Evolutionary conservation across 2,113 vertebrate genomes (phyloP).

Genomic region (Campylorhamphus procurvoides): DNA sequence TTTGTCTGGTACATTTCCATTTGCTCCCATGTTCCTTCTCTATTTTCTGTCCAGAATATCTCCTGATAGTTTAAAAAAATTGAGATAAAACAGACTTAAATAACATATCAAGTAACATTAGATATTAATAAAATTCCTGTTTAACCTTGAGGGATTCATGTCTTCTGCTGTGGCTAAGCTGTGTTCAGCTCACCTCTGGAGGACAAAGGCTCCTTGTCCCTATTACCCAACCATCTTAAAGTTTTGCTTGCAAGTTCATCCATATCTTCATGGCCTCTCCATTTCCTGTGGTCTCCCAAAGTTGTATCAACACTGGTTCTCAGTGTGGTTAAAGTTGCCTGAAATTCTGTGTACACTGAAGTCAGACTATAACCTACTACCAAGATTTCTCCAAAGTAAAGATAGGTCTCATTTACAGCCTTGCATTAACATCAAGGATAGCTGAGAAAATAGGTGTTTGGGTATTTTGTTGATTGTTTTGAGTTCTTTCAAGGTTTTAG

Average conservation of each 20-base stretch:
- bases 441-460: neutral
- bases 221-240: neutral
- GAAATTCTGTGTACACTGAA: neutral
- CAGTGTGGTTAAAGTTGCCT: neutral
- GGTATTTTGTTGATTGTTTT: fast-evolving
- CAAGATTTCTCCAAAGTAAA: neutral
- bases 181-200: neutral
- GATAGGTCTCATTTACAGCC: neutral
- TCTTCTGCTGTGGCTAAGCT: neutral
- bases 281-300: neutral
- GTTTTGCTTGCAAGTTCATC: neutral
- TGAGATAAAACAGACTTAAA: neutral
- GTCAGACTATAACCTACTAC: neutral
- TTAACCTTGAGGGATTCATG: neutral
- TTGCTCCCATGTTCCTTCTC: neutral
- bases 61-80: neutral
- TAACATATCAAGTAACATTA: neutral
- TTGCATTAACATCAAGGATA: neutral
- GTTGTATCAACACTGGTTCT: neutral
- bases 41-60: neutral
- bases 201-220: neutral
- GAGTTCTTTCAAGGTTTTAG: neutral
- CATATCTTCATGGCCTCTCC: neutral
- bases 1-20: constrained; percentile 47
- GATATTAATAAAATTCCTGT: neutral